Evolutionary conservation across 2,113 vertebrate species (phyloP), one percentile per base, ranked within the genome.

Genomic region (Nibea albiflora): DNA sequence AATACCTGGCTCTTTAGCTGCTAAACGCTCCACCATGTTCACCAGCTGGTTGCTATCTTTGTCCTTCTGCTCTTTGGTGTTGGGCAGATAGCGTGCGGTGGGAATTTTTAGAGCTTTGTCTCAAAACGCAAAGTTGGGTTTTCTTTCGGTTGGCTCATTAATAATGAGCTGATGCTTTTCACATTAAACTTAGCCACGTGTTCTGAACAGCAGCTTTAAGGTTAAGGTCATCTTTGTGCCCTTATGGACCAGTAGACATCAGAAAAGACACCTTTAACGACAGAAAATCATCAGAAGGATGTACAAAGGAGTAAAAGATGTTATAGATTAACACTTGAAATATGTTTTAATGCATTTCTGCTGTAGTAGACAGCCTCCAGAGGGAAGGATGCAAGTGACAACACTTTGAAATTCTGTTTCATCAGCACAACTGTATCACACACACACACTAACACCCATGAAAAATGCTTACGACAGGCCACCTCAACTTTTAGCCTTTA

Each of bases 391-490:
- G 35, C 24, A 26, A 2, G 24, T 26, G 24, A 26, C 24, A 53
- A 46, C 65, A 61, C 71, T 56, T 44, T 39, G 61, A 0, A 57
- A 62, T 78, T 60, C 15, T 70, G 60, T 52, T 72, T 42, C 61
- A 66, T 80, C 88, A 85, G 76, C 76, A 74, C 20, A 50, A 42
- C 72, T 57, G 2, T 16, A 19, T 39, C 35, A 47, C 61, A 44
- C 56, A 5, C 31, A 64, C 35, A 50, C 4, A 16, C 50, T 26
- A 50, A 47, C 11, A 63, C 20, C n/a, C 31, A 35, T 31, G 19
- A 68, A 84, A 78, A 83, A 57, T 66, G 60, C 70, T 75, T 66
- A 86, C 58, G 6, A 63, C 19, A 4, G 17, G 52, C 26, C 60
- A 50, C 39, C 60, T 70, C 46, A 44, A 76, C 35, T 74, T 61